Evolutionary conservation across 1,140 invertebrate species (phyloP).

Genomic region (Ips typographus): DNA sequence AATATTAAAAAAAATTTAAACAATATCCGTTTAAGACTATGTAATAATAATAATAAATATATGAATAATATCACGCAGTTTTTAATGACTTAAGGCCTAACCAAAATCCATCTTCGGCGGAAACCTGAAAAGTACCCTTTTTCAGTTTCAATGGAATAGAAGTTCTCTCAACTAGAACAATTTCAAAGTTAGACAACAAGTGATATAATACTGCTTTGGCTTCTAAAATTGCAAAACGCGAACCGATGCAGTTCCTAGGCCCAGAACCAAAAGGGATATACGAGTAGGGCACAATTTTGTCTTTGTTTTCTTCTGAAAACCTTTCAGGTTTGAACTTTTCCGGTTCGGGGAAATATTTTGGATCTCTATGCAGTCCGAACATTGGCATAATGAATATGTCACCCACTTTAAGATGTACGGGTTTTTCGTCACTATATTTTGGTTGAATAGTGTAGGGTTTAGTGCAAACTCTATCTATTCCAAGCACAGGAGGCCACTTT

Average conservation of each 20-base stretch:
- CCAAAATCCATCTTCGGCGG: too few relatives aligned
- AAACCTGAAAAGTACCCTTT: too few relatives aligned
- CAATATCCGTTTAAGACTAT: too few relatives aligned
- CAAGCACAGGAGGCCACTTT: slow-evolving; percentile 56
- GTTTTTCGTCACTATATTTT: slow-evolving; percentile 17
- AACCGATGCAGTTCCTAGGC: slow-evolving; percentile 49
- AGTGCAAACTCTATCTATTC: slow-evolving; percentile 55
- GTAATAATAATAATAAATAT: too few relatives aligned
- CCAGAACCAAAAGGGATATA: slow-evolving; percentile 60
- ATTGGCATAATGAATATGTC: slow-evolving; percentile 53
- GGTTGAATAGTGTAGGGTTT: slow-evolving; percentile 54
- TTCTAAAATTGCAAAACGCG: slow-evolving; percentile 40
- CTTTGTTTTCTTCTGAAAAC: slow-evolving; percentile 50
- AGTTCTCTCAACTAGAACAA: slow-evolving; percentile 39
- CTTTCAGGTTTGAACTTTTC: slow-evolving; percentile 55
- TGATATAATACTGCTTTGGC: slow-evolving; percentile 45
- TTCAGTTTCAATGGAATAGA: slow-evolving; percentile 25
- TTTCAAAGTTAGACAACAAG: slow-evolving; percentile 41
- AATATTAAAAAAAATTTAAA: too few relatives aligned
- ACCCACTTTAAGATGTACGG: slow-evolving; percentile 21
- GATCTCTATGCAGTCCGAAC: slow-evolving; percentile 57
- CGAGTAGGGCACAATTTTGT: slow-evolving; percentile 47
- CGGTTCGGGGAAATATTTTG: slow-evolving; percentile 52
- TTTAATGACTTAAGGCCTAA: too few relatives aligned
- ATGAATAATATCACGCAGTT: too few relatives aligned